Percentiles rank a stretch among this genome's conserved stretches.
Conservation (phyloP, 2,888 invertebrate species). For the Cheilosia scutellata region DNA sequence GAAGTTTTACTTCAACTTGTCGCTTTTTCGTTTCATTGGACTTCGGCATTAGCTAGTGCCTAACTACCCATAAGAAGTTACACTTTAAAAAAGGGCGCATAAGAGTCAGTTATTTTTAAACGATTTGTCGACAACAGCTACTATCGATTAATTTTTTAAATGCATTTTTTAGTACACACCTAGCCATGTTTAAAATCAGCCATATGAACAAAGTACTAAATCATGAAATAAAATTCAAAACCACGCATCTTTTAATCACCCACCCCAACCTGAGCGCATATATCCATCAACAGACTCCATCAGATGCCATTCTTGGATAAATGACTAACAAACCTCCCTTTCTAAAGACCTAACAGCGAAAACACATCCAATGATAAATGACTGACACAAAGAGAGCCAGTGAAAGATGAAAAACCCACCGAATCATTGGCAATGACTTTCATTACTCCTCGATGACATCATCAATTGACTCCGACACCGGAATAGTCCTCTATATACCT, state of each 20-base stretch:
- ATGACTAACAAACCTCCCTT: conserved; percentile 39
- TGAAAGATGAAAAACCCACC: conserved; percentile 41
- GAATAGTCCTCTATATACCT: conserved; percentile 7
- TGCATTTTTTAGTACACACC: no score
- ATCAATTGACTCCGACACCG: conserved; percentile 62
- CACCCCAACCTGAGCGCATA: not conserved
- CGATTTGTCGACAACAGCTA: no score
- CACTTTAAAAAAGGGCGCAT: no score
- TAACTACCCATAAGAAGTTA: no score
- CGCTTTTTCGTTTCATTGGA: no score
- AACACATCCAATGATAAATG: conserved; percentile 63
- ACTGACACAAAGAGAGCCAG: conserved; percentile 23
- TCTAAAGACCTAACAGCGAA: conserved; percentile 38
- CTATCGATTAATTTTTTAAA: no score
- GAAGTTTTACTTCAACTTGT: no score
- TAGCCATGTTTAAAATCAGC: no score
- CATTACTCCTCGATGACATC: conserved; percentile 73
- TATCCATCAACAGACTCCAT: not conserved
- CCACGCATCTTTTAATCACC: conserved; percentile 4
- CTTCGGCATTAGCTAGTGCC: no score
- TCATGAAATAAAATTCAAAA: conserved; percentile 24
- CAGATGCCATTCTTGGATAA: conserved; percentile 15
- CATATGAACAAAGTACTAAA: not conserved
- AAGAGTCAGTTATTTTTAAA: no score
- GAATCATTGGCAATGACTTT: conserved; percentile 72